Conservation (phyloP, 2,888 invertebrate species). For the Andrena hattorfiana region DNA sequence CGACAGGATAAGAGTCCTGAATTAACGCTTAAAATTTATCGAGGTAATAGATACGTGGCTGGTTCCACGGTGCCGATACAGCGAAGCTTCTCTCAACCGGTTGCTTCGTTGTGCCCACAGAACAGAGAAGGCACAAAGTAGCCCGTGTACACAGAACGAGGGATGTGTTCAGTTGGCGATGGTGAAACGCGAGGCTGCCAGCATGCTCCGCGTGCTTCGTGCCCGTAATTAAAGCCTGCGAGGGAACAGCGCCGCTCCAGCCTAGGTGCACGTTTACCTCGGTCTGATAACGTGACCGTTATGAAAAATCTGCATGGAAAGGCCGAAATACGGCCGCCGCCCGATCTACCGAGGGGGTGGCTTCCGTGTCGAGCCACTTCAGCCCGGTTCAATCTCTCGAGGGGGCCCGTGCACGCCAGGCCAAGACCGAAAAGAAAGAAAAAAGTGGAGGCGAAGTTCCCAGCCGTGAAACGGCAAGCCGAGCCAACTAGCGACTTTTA, state of each 20-base stretch:
- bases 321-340: constrained; percentile 34
- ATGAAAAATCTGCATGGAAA: constrained; percentile 61
- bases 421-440: constrained; percentile 4
- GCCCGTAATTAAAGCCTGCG: constrained; percentile 75
- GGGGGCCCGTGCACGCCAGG: constrained; percentile 50
- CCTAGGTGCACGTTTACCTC: constrained; percentile 24
- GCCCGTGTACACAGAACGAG: not conserved
- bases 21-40: no score
- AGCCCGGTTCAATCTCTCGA: constrained; percentile 46
- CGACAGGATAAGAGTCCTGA: no score
- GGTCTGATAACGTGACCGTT: constrained; percentile 56
- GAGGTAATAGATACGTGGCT: no score
- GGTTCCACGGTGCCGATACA: not conserved
- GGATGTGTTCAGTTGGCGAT: constrained; percentile 39
- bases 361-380: constrained; percentile 59
- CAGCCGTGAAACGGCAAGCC: constrained; percentile 13
- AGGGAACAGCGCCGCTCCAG: constrained; percentile 35
- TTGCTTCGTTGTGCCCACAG: not conserved
- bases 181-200: constrained; percentile 52
- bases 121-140: not conserved
- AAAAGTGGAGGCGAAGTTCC: constrained; percentile 19
- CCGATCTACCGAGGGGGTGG: constrained; percentile 27
- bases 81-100: constrained; percentile 11
- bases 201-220: constrained; percentile 74
- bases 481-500: constrained; percentile 17